Base-by-base conservation (phyloP, 1,140 invertebrate genomes). In the Drosophila carrolli region DNA sequence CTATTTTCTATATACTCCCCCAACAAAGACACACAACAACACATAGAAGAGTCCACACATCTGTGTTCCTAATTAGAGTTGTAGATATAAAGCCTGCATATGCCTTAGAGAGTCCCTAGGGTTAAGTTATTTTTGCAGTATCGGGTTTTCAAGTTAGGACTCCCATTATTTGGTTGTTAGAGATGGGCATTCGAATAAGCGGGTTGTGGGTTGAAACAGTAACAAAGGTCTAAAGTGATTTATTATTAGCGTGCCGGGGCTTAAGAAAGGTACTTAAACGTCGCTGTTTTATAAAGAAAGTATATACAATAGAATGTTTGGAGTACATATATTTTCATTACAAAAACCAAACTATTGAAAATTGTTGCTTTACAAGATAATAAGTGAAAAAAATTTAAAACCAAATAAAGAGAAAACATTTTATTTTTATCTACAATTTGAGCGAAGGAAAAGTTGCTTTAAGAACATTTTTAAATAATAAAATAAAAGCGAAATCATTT, bases 401-500 rank as follows among this genome's bases (percentile, higher is more conserved):
- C 66, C 40, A 72, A 50, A 59, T 37, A 48, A 58, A 35, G 23
- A 51, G 35, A 37, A 72, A 27, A 10, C 32, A 46, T 44, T 60
- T 60, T 72, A 72, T 79, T 70, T 51, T 75, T 70, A 75, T 70
- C 56, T 58, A 77, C 47, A 70, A 59, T 65, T 65, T 79, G 79
- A 84, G 71, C 48, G 35, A 32, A 41, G n/a, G 4, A 57, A 71
- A 53, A 29, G 27, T 35, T 48, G 44, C 44, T 37, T 32, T 75
- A 66, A 83, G 81, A 65, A 57, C 23, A 78, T 75, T 83, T 82
- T 84, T 79, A 68, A 83, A 79, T 71, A 57, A 71, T 56, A 43
- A 66, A 84, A 71, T 83, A 79, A 83, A 83, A 41, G 70, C 56
- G 40, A 60, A 79, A 65, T 79, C 78, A 78, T 82, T 83, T 78